These are phyloP conservation scores for Ahaetulla prasina DNA, from an alignment of 2,113 vertebrate genomes.

Conservation along the genomic window DNA sequence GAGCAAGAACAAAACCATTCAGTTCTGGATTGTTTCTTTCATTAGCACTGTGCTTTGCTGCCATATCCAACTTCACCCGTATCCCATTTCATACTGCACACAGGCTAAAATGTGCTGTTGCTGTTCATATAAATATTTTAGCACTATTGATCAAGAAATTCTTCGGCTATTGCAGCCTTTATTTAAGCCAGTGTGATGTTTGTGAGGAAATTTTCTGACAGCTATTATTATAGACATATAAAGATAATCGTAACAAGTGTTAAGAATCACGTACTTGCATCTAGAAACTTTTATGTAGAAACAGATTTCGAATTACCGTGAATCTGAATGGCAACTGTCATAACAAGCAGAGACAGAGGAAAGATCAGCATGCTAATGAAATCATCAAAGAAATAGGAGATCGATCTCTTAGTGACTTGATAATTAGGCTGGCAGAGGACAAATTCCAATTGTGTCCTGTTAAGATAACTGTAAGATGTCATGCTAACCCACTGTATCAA, in stretches of 20 bases:
- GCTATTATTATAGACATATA: neutral
- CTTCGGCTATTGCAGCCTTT: slow-evolving; percentile 1
- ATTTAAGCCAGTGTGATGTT: slow-evolving; percentile 12
- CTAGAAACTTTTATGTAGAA: neutral
- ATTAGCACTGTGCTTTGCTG: slow-evolving; percentile 5
- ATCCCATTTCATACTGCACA: slow-evolving; percentile 7
- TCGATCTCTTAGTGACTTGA: neutral
- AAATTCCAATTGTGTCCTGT: neutral
- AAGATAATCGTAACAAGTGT: accelerated
- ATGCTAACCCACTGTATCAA: neutral
- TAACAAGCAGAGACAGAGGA: neutral
- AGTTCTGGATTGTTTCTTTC: slow-evolving; percentile 14
- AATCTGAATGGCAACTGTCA: neutral
- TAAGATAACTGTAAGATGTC: neutral
- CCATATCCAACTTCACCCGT: slow-evolving; percentile 18
- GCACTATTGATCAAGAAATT: slow-evolving; percentile 38
- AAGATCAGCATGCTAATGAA: slow-evolving; percentile 9
- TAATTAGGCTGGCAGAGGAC: neutral
- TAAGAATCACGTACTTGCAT: neutral
- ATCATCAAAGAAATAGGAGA: neutral
- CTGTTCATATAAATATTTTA: slow-evolving; percentile 32
- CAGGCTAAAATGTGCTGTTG: slow-evolving; percentile 10
- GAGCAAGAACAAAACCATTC: neutral
- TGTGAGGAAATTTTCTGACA: slow-evolving; percentile 26
- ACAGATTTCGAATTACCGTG: neutral